phyloP scores from a whole-genome alignment of 2,113 vertebrate species.

The Burhinus oedicnemus region DNA sequence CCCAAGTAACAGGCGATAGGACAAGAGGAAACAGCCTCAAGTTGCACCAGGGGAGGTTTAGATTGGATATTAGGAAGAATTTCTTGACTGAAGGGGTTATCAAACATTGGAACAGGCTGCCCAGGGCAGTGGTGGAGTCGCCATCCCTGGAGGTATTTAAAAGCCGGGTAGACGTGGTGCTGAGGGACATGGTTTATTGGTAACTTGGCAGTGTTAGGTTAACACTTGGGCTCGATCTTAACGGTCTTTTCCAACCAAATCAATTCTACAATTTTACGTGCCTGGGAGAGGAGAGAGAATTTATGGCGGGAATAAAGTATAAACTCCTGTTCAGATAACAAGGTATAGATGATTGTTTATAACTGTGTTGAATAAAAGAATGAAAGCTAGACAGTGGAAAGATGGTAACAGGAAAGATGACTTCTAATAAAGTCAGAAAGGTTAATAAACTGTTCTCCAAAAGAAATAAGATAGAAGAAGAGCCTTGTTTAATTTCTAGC shows the following conservation, averaged over 20 bases:
- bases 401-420: not conserved
- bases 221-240: not conserved
- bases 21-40: too few relatives aligned
- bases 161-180: not conserved
- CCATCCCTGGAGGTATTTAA: not conserved
- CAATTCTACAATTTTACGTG: not conserved
- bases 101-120: not conserved
- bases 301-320: not conserved
- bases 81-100: too few relatives aligned
- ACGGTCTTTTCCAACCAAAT: not conserved
- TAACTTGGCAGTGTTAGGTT: not conserved
- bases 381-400: not conserved
- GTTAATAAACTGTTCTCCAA: not conserved
- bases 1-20: too few relatives aligned
- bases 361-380: not conserved
- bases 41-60: too few relatives aligned
- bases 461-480: not conserved
- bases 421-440: not conserved
- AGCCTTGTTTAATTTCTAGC: not conserved
- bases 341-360: not conserved
- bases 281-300: not conserved
- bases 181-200: not conserved
- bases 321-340: not conserved
- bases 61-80: too few relatives aligned
- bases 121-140: not conserved